These are phyloP conservation scores for Cotesia typhae DNA, from an alignment of 1,140 invertebrate species.

Conservation along the genomic window DNA sequence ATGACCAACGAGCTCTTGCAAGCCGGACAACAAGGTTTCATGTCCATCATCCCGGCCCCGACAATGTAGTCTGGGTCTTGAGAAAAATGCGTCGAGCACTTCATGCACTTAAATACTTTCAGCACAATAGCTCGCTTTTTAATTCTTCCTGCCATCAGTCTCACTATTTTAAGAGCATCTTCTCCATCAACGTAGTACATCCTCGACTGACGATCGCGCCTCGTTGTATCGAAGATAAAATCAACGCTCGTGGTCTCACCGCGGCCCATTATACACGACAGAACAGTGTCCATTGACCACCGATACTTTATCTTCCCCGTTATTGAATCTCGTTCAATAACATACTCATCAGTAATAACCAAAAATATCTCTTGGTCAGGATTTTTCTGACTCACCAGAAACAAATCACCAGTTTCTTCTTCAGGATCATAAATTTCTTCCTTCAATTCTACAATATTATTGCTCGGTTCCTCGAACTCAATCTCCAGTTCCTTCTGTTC, in stretches of 20 bases:
- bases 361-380: slow-evolving; percentile 60
- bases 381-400: slow-evolving; percentile 54
- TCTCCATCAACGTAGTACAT: slow-evolving; percentile 68
- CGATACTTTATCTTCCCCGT: slow-evolving; percentile 66
- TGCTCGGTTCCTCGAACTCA: slow-evolving; percentile 25
- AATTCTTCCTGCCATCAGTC: slow-evolving; percentile 63
- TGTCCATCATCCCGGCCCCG: slow-evolving; percentile 50
- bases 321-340: slow-evolving; percentile 64
- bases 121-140: slow-evolving; percentile 63
- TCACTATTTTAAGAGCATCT: slow-evolving; percentile 69
- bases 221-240: slow-evolving; percentile 71
- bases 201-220: slow-evolving; percentile 67
- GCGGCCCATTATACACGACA: slow-evolving; percentile 66
- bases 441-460: slow-evolving; percentile 15
- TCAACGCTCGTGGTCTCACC: slow-evolving; percentile 66
- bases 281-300: slow-evolving; percentile 69
- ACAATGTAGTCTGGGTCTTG: slow-evolving; percentile 61
- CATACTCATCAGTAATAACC: slow-evolving; percentile 55
- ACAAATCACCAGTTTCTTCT: slow-evolving; percentile 58
- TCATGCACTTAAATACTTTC: slow-evolving; percentile 71
- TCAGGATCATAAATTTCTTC: slow-evolving; percentile 50
- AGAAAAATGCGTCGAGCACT: slow-evolving; percentile 70
- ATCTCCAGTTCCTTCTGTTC: background rate
- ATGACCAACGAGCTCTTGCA: slow-evolving; percentile 70
- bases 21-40: slow-evolving; percentile 65